Evolutionary conservation across 2,113 vertebrate species (phyloP), one percentile per base, ranked within the genome.

Genomic region (Hippocampus guttulatus): DNA sequence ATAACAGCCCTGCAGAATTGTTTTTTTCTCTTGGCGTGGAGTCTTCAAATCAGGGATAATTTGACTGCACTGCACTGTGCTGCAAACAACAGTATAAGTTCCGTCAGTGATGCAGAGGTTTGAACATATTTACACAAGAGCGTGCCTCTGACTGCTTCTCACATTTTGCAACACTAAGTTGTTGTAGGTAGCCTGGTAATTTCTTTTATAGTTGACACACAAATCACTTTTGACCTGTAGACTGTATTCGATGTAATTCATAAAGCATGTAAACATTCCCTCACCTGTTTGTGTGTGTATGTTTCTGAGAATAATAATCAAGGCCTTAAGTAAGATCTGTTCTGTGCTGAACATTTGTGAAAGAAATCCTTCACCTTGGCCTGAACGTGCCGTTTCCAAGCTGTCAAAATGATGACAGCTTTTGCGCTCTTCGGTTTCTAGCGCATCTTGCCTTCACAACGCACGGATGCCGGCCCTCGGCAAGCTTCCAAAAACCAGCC

Each of bases 41-140:
- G 73, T 68, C 78, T 65, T 66, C 61, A 79, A 81, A 80, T 81
- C 74, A 80, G 40, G 65, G 76, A 84, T 75, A 85, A 88, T 86
- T 85, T 84, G 82, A 81, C 77, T 63, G 67, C 69, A 61, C 43
- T 72, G 69, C 58, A 70, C 40, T 73, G 55, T 76, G 77, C 72
- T 38, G 76, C 58, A 52, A 49, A 66, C 77, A 74, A 74, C 71
- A 74, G 69, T 55, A 65, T 71, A 86, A 79, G 63, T 40, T 68
- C 79, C 74, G 68, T 68, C 67, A 47, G 75, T 58, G 62, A 67
- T 76, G 70, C 25, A 16, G 67, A 69, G 75, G 45, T 67, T 69
- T 15, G 16, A 55, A 69, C 1, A 43, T 30, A 58, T 67, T 58
- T 67, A 43, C 27, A 64, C 18, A 75, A 61, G 61, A 21, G 33